These are phyloP conservation scores for Drepana falcataria DNA, from an alignment of 2,888 invertebrate genomes.

Conservation along the genomic window DNA sequence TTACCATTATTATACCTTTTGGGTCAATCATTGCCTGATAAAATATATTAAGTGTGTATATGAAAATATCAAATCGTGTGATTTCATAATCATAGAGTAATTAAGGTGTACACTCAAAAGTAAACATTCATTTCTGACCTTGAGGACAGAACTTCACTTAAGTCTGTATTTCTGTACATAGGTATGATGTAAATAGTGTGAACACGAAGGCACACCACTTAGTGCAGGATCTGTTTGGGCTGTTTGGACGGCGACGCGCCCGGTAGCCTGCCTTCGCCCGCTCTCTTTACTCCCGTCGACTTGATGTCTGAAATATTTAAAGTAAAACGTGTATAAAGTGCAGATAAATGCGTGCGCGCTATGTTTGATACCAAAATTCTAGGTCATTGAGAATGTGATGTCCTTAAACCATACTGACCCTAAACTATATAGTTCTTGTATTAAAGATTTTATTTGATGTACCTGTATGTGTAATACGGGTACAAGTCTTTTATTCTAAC, in stretches of 20 bases:
- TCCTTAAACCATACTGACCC: no score
- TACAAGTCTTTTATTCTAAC: no score
- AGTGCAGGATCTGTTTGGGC: conserved; percentile 67
- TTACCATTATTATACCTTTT: conserved; percentile 19
- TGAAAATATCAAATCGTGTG: conserved; percentile 20
- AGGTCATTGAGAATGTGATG: no score
- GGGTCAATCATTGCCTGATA: conserved; percentile 5
- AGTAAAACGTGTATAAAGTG: conserved; percentile 8
- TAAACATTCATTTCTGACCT: conserved; percentile 17
- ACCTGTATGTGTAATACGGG: no score
- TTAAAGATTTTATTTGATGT: no score
- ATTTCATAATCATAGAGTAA: conserved; percentile 25
- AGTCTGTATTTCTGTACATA: conserved; percentile 31
- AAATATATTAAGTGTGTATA: conserved; percentile 8
- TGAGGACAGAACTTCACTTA: conserved; percentile 20
- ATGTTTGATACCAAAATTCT: no score
- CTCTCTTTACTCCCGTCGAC: conserved; percentile 63
- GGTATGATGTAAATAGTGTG: conserved; percentile 30
- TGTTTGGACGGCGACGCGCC: conserved; percentile 75
- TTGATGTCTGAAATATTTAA: conserved; percentile 55
- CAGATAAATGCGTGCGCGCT: no score
- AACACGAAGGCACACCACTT: conserved; percentile 27
- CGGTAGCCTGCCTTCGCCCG: conserved; percentile 63
- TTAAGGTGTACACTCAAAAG: conserved; percentile 4
- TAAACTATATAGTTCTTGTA: no score